Evolutionary conservation across 2,113 vertebrate genomes (phyloP).

Genomic region (Chaetura pelagica): DNA sequence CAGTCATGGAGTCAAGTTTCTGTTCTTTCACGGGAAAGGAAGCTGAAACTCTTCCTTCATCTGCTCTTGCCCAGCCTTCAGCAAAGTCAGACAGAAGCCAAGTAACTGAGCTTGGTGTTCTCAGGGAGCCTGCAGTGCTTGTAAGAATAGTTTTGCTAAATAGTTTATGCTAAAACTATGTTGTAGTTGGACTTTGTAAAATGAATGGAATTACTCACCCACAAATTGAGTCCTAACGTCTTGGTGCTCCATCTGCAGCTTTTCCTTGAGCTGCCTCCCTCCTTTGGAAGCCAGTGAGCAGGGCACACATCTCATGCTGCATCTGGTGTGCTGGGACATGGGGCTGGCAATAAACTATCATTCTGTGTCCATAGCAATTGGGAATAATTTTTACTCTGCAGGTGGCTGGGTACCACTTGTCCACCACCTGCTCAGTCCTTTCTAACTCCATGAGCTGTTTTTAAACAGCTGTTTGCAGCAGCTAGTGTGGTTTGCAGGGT

Average conservation of each 20-base stretch:
- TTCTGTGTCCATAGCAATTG: accelerated
- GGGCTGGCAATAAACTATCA: neutral
- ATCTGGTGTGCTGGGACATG: neutral
- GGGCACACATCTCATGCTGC: accelerated
- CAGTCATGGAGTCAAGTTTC: neutral
- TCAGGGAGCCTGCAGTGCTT: neutral
- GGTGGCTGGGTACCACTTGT: neutral
- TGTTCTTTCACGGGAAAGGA: neutral
- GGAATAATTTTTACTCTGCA: neutral
- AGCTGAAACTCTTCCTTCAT: neutral
- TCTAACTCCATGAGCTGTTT: neutral
- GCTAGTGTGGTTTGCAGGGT: neutral
- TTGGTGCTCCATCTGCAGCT: neutral
- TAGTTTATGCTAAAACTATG: neutral
- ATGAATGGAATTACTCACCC: neutral
- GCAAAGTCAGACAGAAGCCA: neutral
- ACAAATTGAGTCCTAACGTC: neutral
- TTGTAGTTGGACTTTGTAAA: neutral
- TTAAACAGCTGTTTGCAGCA: neutral
- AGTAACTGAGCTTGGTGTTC: neutral
- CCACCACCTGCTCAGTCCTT: neutral
- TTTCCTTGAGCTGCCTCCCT: neutral
- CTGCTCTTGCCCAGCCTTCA: neutral
- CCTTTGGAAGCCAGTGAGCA: accelerated
- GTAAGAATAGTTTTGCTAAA: neutral